Conservation (phyloP, 2,888 invertebrate genomes). For the Conomelus anceps region DNA sequence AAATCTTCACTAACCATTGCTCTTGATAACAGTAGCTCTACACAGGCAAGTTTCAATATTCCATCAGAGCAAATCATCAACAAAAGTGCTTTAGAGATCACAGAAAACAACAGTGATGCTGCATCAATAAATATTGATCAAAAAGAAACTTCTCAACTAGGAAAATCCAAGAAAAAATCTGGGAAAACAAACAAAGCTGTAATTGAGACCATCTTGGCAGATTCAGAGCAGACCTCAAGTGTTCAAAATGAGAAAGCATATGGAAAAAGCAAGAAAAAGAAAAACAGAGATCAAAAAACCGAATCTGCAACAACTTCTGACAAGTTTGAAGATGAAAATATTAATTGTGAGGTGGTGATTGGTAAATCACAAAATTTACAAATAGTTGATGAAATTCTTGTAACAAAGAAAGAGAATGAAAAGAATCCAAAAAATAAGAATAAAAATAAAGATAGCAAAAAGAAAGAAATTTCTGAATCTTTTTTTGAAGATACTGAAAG, state of each 20-base stretch:
- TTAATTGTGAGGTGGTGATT: neutral
- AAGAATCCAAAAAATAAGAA: conserved; percentile 28
- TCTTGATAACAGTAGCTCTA: neutral
- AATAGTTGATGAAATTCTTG: neutral
- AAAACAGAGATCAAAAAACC: neutral
- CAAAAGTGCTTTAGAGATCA: neutral
- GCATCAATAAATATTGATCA: neutral
- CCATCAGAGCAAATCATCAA: neutral
- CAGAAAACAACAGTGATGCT: neutral
- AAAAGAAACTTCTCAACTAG: neutral
- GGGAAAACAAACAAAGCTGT: neutral
- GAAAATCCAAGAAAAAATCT: neutral
- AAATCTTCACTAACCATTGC: neutral
- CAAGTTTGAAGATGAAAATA: neutral
- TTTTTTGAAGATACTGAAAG: too few species aligned
- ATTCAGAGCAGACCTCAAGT: neutral
- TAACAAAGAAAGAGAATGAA: conserved; percentile 2
- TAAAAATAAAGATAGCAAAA: conserved; percentile 29
- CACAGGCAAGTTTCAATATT: neutral
- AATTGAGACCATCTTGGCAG: neutral
- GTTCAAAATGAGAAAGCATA: neutral
- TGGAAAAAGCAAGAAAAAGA: neutral
- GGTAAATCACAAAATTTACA: neutral
- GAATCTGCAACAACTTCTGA: too few species aligned
- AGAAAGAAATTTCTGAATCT: too few species aligned